Evolutionary conservation across 2,113 vertebrate species (phyloP).

Genomic region (Hyaena hyaena): DNA sequence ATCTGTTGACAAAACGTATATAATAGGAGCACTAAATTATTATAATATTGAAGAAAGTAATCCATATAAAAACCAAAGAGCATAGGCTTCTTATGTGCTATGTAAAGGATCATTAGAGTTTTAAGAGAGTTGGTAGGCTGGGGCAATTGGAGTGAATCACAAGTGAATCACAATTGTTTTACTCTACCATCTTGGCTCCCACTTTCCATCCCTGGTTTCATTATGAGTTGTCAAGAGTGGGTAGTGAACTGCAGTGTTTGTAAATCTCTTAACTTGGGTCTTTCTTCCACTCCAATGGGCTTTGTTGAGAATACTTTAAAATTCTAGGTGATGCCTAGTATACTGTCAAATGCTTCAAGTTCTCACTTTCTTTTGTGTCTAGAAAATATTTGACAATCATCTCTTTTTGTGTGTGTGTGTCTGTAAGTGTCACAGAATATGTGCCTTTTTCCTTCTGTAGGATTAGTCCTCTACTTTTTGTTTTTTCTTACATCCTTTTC

Average conservation of each 20-base stretch:
- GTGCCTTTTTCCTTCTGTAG: background rate
- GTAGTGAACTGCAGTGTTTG: background rate
- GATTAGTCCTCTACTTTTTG: background rate
- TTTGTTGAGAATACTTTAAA: background rate
- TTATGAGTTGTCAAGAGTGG: background rate
- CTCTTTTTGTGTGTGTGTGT: background rate
- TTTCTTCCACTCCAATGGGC: background rate
- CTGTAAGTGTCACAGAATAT: background rate
- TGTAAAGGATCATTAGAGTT: background rate
- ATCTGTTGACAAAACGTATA: background rate
- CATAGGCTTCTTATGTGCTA: background rate
- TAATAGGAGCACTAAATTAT: background rate
- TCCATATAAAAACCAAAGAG: background rate
- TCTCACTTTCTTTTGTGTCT: background rate
- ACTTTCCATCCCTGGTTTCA: background rate
- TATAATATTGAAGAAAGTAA: background rate
- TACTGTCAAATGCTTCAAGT: background rate
- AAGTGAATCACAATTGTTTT: background rate
- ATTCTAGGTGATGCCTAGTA: background rate
- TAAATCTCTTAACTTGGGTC: background rate
- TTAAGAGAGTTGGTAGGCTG: background rate
- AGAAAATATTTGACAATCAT: background rate
- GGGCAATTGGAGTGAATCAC: background rate
- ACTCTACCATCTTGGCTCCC: background rate
- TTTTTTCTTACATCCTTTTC: background rate